Conservation (phyloP, 2,888 invertebrate species). For the Phrixothrix hirtus region DNA sequence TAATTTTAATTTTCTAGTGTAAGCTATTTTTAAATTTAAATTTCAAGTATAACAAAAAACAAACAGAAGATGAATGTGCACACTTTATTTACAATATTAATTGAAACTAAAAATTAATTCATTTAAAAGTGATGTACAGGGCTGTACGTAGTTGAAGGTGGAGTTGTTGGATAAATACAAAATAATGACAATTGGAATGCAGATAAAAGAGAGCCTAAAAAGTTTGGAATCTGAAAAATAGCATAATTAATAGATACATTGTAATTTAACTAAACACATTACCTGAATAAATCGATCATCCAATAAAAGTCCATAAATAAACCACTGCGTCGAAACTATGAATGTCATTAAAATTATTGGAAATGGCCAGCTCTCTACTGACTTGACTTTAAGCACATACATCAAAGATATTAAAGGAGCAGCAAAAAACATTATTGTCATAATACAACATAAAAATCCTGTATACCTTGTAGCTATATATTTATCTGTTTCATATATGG, state of each 20-base stretch:
- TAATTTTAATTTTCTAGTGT: no score
- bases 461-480: slow-evolving; percentile 62
- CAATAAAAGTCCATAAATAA: slow-evolving; percentile 77
- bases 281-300: slow-evolving; percentile 81
- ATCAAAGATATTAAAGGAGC: slow-evolving; percentile 79
- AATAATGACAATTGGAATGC: slow-evolving; percentile 77
- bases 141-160: slow-evolving; percentile 25
- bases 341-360: slow-evolving; percentile 84
- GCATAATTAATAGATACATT: no score
- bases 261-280: no score
- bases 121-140: slow-evolving; percentile 24
- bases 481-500: slow-evolving; percentile 60
- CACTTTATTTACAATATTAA: no score
- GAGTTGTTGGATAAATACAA: slow-evolving; percentile 67
- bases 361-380: slow-evolving; percentile 84
- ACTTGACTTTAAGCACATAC: slow-evolving; percentile 78
- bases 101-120: no score
- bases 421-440: slow-evolving; percentile 80
- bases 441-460: slow-evolving; percentile 71
- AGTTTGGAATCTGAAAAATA: slow-evolving; percentile 78
- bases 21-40: no score
- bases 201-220: slow-evolving; percentile 75
- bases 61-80: no score
- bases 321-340: slow-evolving; percentile 82
- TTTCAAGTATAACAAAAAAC: no score